These are phyloP conservation scores for Drosophila kambysellisi DNA, from an alignment of 2,888 invertebrate species.

Conservation along the genomic window DNA sequence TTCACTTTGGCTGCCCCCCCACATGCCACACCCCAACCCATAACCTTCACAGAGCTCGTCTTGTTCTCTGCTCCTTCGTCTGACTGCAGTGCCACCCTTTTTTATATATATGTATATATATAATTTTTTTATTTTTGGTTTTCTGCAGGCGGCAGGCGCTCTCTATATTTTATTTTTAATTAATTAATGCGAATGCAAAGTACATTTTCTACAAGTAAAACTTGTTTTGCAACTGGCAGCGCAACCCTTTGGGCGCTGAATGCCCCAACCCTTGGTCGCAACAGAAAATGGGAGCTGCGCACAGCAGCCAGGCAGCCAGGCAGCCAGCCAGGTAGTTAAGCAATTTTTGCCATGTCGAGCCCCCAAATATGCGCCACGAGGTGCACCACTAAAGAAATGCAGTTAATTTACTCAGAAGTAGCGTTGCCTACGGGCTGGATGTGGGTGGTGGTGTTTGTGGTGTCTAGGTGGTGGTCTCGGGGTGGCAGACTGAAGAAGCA, in stretches of 20 bases:
- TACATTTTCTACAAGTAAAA: constrained; percentile 83
- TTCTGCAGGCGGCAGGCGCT: constrained; percentile 51
- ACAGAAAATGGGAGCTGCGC: constrained; percentile 39
- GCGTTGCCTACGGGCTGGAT: constrained; percentile 44
- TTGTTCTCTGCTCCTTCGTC: constrained; percentile 57
- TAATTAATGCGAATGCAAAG: constrained; percentile 84
- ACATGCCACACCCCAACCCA: background rate
- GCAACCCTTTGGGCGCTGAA: constrained; percentile 65
- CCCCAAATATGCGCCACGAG: constrained; percentile 73
- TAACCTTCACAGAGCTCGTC: constrained; percentile 34
- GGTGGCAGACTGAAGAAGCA: constrained; percentile 49
- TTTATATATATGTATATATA: constrained; percentile 1
- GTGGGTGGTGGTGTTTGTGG: constrained; percentile 1
- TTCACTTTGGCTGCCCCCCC: constrained; percentile 55
- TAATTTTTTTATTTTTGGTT: constrained; percentile 25
- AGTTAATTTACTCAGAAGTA: constrained; percentile 82
- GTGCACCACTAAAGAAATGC: constrained; percentile 79
- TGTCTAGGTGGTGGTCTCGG: background rate
- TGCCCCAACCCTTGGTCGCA: constrained; percentile 1
- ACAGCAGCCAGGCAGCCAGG: constrained; percentile 22
- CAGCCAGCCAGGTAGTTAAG: constrained; percentile 39
- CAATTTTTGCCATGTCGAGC: constrained; percentile 52
- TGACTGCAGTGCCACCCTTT: constrained; percentile 68
- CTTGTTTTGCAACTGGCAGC: constrained; percentile 78
- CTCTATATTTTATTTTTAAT: constrained; percentile 82